Evolutionary conservation across 2,113 vertebrate species (phyloP), one percentile per base, ranked within the genome.

Genomic region (Chrysochloris asiatica): DNA sequence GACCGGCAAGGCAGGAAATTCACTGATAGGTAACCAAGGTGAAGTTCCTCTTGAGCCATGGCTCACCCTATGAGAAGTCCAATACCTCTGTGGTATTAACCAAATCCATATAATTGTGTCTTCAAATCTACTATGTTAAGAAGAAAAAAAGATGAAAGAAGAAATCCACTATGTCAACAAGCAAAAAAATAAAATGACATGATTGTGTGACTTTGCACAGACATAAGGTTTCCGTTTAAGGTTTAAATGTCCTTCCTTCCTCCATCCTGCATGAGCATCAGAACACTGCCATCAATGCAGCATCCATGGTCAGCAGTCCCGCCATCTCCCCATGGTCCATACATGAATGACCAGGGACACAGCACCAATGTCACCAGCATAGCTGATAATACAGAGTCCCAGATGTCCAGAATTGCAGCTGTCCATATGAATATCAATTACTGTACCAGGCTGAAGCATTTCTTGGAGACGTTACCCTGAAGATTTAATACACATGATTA

Each of bases 1-100:
- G 50, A 16, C 59, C 0, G 19, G 73, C 28, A 4, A n/a, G 47
- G 38, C 10, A 4, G 13, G 38, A 6, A 22, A 11, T 22, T 72
- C 6, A 22, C 11, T 21, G 3, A 2, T 59, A 1, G 0, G 43
- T 11, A 36, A 41, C 41, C 22, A 2, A 9, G 2, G 30, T 3
- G 19, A 48, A 4, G 41, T 14, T 13, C 43, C 56, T 14, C 10
- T 24, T 56, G 5, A 45, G 71, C 28, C 71, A 14, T 24, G 6
- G 11, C 22, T 13, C 41, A 45, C 6, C 45, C 13, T 28, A 16
- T 6, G 8, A 1, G 21, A 43, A 21, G 43, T 16, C 16, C 2
- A 8, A 3, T 26, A 47, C 24, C 48, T n/a, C 45, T 19, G 2
- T 1, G 3, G 14, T 50, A 48, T 43, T 38, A 36, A 16, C 75